Evolutionary conservation across 2,113 vertebrate species (phyloP).

Genomic region (Semnornis frantzii): DNA sequence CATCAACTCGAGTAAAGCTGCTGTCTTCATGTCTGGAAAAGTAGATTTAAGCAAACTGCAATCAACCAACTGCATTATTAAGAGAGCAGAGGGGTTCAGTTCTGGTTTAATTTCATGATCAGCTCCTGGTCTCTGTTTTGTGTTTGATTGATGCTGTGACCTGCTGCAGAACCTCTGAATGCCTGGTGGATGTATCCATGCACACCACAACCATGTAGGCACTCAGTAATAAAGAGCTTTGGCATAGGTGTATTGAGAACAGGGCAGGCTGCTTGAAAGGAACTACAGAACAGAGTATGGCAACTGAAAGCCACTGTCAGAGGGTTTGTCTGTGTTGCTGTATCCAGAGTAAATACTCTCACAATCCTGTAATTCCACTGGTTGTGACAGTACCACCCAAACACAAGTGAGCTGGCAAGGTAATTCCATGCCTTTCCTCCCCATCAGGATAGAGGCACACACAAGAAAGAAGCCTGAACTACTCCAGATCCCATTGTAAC

Average conservation of each 20-base stretch:
- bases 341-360: neutral
- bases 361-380: neutral
- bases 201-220: fast-evolving
- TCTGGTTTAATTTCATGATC: neutral
- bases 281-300: neutral
- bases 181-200: neutral
- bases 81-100: neutral
- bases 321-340: fast-evolving
- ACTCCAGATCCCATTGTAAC: neutral
- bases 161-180: neutral
- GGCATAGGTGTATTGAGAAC: neutral
- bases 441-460: fast-evolving
- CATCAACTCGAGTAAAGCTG: neutral
- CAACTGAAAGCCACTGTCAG: neutral
- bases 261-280: fast-evolving
- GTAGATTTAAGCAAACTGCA: neutral
- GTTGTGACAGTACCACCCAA: neutral
- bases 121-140: neutral
- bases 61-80: neutral
- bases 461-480: neutral
- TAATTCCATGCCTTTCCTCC: neutral
- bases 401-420: neutral
- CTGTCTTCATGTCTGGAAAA: neutral
- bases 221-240: neutral
- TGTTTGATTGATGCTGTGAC: neutral